phyloP scores from a whole-genome alignment of 2,888 invertebrate species.

The Trimorus sp. region DNA sequence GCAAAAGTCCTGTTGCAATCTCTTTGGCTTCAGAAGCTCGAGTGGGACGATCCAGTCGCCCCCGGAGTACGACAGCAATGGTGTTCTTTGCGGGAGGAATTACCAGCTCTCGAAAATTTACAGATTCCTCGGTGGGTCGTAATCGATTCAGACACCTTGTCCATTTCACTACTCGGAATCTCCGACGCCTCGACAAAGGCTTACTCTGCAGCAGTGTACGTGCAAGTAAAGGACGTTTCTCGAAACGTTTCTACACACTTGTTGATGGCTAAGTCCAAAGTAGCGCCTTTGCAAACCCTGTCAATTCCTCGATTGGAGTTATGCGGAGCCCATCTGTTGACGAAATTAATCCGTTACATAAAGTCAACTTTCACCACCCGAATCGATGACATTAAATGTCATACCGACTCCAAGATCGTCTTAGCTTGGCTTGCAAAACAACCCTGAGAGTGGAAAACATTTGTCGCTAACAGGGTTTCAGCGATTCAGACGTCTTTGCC shows the following conservation, averaged over 20 bases:
- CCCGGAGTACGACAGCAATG: background rate
- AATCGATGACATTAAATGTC: no score
- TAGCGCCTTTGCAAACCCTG: background rate
- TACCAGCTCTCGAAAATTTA: no score
- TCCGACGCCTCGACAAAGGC: background rate
- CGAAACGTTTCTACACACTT: background rate
- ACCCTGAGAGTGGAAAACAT: background rate
- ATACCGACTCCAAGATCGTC: background rate
- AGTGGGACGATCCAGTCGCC: background rate
- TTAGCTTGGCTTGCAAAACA: background rate
- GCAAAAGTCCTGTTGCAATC: slow-evolving; percentile 1
- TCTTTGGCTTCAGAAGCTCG: background rate
- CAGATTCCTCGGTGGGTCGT: no score
- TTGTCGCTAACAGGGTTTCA: background rate
- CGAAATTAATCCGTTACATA: background rate
- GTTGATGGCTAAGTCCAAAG: background rate
- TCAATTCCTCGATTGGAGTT: background rate
- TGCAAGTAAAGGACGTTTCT: no score
- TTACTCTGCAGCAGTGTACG: background rate
- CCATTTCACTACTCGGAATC: background rate
- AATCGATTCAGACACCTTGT: no score
- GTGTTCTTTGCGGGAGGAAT: no score
- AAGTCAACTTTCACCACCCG: background rate
- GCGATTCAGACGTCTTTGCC: background rate
- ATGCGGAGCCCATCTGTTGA: background rate